These are phyloP conservation scores for Euwallacea fornicatus DNA, from an alignment of 1,140 invertebrate genomes.

Conservation along the genomic window DNA sequence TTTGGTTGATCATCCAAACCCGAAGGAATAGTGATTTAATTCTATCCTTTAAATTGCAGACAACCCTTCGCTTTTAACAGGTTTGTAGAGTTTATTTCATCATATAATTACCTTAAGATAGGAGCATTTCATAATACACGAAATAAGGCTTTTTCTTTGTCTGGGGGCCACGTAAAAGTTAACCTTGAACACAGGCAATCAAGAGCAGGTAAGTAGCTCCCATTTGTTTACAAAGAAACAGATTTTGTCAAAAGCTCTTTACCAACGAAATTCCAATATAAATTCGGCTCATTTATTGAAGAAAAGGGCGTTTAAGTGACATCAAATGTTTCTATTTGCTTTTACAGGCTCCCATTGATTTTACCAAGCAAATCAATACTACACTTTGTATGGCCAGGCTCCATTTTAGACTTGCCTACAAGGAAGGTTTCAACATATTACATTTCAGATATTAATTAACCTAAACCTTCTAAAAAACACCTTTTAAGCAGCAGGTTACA, in stretches of 20 bases:
- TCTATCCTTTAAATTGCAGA: too few relatives aligned
- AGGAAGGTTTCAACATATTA: constrained; percentile 7
- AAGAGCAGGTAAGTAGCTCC: constrained; percentile 1
- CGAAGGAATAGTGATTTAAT: too few relatives aligned
- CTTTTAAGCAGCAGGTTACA: background rate
- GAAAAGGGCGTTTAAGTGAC: constrained; percentile 1
- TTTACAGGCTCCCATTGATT: constrained; percentile 29
- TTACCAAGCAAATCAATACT: constrained; percentile 34
- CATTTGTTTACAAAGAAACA: background rate
- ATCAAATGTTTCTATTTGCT: constrained; percentile 7
- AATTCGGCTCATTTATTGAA: background rate
- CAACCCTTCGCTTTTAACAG: too few relatives aligned
- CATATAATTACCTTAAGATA: too few relatives aligned
- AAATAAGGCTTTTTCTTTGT: too few relatives aligned
- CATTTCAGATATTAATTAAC: background rate
- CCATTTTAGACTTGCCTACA: constrained; percentile 27
- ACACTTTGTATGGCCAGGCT: constrained; percentile 14
- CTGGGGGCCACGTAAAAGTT: background rate
- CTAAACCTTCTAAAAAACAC: background rate
- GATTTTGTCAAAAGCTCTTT: too few relatives aligned
- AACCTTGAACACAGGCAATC: too few relatives aligned
- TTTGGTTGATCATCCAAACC: too few relatives aligned
- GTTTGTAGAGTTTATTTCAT: too few relatives aligned
- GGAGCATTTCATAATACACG: too few relatives aligned
- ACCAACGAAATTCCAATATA: background rate